phyloP scores from a whole-genome alignment of 2,888 invertebrate genomes.

The Melipona beecheii region DNA sequence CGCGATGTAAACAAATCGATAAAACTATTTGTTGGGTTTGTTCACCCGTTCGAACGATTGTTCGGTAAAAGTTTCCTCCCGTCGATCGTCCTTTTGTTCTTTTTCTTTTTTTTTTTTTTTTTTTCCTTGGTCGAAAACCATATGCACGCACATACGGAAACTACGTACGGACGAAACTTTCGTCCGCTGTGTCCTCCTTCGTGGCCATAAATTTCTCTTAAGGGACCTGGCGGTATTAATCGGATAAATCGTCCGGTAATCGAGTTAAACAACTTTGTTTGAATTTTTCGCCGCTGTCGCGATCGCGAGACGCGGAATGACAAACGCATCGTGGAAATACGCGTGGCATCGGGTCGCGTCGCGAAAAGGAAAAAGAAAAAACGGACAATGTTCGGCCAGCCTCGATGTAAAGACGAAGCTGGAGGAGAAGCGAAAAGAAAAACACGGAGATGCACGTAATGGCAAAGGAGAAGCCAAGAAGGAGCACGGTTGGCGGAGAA shows the following conservation, averaged over 20 bases:
- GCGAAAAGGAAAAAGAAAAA: conserved; percentile 21
- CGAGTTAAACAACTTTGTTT: background rate
- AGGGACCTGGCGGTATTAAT: background rate
- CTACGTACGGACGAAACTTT: background rate
- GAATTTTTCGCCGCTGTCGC: background rate
- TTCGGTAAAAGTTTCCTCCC: background rate
- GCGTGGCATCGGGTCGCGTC: conserved; percentile 19
- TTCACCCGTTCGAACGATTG: background rate
- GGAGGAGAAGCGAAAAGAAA: conserved; percentile 37
- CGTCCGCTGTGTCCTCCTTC: background rate
- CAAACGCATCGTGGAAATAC: conserved; percentile 11
- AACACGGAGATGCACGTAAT: conserved; percentile 7
- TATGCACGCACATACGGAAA: conserved; percentile 21
- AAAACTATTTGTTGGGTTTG: conserved; percentile 28
- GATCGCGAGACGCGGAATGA: background rate
- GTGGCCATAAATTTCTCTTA: background rate
- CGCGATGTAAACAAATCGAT: conserved; percentile 53
- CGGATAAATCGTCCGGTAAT: background rate
- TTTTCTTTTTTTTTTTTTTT: background rate
- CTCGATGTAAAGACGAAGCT: conserved; percentile 54
- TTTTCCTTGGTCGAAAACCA: background rate
- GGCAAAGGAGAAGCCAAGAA: conserved; percentile 31
- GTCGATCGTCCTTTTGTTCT: background rate
- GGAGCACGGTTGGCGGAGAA: background rate
- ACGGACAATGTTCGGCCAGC: conserved; percentile 34